A percentile compares a stretch with the other conserved stretches of the same genome.
These are phyloP conservation scores for Caenorhabditis sp. DNA, from an alignment of 2,888 invertebrate species.

Conservation along the genomic window DNA sequence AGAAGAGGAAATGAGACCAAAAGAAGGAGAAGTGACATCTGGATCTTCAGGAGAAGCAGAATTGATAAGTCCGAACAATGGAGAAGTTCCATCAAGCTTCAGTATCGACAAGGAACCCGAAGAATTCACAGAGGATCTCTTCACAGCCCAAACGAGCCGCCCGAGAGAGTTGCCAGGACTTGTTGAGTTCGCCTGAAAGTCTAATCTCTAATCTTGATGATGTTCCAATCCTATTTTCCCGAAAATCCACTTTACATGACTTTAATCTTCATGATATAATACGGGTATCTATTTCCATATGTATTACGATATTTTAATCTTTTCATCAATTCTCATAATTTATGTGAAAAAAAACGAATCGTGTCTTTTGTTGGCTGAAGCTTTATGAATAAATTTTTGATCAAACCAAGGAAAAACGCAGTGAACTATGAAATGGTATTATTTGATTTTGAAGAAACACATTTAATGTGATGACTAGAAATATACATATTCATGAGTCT, in stretches of 20 bases:
- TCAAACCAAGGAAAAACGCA: conserved; percentile 42
- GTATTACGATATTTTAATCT: background rate
- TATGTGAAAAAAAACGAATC: conserved; percentile 33
- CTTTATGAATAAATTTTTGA: conserved; percentile 53
- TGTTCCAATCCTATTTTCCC: conserved; percentile 13
- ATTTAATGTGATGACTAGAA: conserved; percentile 18
- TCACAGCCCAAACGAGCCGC: conserved; percentile 56
- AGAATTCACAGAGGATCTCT: conserved; percentile 59
- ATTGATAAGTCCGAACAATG: conserved; percentile 37
- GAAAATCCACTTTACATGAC: conserved; percentile 18
- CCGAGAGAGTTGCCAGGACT: conserved; percentile 62
- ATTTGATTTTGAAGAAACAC: conserved; percentile 19
- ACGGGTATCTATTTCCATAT: conserved; percentile 20
- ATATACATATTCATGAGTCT: conserved; percentile 48
- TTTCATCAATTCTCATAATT: conserved; percentile 37
- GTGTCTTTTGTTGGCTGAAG: conserved; percentile 23
- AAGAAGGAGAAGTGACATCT: conserved; percentile 9
- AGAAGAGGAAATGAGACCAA: conserved; percentile 14
- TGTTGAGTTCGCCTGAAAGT: conserved; percentile 50
- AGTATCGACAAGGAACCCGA: conserved; percentile 51
- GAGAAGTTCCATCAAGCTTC: conserved; percentile 16
- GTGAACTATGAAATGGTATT: conserved; percentile 57
- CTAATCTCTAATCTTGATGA: background rate
- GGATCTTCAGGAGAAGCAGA: conserved; percentile 10
- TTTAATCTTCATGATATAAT: conserved; percentile 7